These are phyloP conservation scores for Ondatra zibethicus DNA, from an alignment of 2,113 vertebrate species.

Conservation along the genomic window DNA sequence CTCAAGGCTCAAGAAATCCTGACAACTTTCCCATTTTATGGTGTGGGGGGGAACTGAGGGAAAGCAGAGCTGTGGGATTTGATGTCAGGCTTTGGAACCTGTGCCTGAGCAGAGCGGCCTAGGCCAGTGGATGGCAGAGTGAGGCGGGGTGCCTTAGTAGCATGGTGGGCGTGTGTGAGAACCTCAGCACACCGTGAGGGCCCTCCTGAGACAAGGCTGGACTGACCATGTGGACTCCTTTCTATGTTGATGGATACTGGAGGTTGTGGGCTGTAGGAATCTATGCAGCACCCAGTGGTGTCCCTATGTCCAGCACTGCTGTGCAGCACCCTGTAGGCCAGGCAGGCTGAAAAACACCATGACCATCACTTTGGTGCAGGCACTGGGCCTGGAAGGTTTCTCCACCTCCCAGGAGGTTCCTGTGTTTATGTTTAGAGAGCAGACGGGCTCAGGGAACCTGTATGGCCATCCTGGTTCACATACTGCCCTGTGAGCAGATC, in stretches of 20 bases:
- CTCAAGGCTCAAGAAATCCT: neutral
- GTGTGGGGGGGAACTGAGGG: neutral
- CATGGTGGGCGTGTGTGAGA: neutral
- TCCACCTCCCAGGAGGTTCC: fast-evolving
- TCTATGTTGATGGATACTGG: neutral
- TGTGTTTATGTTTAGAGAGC: neutral
- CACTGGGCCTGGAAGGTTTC: fast-evolving
- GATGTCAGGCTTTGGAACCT: neutral
- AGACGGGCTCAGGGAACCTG: fast-evolving
- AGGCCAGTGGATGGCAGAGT: fast-evolving
- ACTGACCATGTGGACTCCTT: fast-evolving
- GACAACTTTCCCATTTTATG: too few species aligned
- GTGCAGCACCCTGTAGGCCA: too few species aligned
- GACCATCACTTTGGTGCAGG: fast-evolving
- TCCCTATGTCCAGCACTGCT: neutral
- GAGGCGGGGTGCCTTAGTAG: neutral
- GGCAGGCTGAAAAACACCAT: fast-evolving
- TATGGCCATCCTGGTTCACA: neutral
- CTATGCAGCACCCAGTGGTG: fast-evolving
- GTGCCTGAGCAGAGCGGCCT: neutral
- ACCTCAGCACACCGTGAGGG: neutral
- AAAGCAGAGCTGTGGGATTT: neutral
- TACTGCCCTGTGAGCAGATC: neutral
- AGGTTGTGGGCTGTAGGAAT: neutral
- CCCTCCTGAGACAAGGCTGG: neutral